These are phyloP conservation scores for Eupithecia centaureata DNA, from an alignment of 2,888 invertebrate genomes.

Conservation along the genomic window DNA sequence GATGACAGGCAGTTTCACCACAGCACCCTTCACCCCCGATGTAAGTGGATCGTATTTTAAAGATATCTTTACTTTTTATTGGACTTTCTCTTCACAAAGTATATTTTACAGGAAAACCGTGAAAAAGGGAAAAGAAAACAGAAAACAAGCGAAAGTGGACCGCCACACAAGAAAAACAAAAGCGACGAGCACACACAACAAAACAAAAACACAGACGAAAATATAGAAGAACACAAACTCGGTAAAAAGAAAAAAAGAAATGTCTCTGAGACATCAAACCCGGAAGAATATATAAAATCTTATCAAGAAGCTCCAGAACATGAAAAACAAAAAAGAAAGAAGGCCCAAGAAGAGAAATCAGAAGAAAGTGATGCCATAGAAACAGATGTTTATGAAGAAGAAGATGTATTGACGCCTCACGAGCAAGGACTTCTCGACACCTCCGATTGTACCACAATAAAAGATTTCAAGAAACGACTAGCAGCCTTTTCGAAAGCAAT, in stretches of 20 bases:
- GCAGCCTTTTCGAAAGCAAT: conserved; percentile 60
- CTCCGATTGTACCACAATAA: conserved; percentile 59
- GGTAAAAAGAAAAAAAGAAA: conserved; percentile 33
- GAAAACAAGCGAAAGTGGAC: conserved; percentile 41
- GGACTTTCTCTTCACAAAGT: background rate
- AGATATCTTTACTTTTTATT: background rate
- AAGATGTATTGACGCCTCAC: conserved; percentile 58
- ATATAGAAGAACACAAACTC: conserved; percentile 24
- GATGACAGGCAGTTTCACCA: conserved; percentile 73
- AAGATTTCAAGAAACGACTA: conserved; percentile 63
- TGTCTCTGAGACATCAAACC: conserved; percentile 38
- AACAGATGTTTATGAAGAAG: conserved; percentile 64
- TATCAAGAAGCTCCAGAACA: conserved; percentile 24
- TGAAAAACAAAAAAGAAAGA: conserved; percentile 12
- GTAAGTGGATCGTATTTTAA: conserved; percentile 51
- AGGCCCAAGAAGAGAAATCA: conserved; percentile 39
- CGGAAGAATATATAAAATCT: conserved; percentile 24
- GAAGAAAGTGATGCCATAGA: conserved; percentile 73
- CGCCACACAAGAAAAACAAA: conserved; percentile 33
- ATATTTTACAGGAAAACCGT: conserved; percentile 50
- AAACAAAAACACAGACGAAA: conserved; percentile 28
- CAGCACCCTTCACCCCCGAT: conserved; percentile 56
- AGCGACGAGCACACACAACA: conserved; percentile 37
- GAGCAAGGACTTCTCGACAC: conserved; percentile 65
- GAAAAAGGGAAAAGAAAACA: conserved; percentile 52